Conservation (phyloP, 2,888 invertebrate genomes). For the Thecophora atra region DNA sequence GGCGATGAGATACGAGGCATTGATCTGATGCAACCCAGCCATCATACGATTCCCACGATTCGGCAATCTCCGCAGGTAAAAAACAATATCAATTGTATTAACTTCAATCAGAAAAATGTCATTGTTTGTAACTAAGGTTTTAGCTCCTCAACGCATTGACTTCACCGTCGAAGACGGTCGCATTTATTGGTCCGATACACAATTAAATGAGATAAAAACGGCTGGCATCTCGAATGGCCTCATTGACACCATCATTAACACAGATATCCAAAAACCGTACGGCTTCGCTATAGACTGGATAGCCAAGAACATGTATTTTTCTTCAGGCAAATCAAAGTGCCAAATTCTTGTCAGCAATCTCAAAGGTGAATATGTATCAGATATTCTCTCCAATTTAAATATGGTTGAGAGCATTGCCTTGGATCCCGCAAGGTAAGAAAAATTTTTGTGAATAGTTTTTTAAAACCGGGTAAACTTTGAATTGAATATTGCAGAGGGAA, state of each 20-base stretch:
- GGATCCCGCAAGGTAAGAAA: constrained; percentile 70
- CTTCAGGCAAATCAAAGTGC: constrained; percentile 68
- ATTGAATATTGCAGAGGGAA: constrained; percentile 64
- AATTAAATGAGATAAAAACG: constrained; percentile 78
- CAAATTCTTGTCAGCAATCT: constrained; percentile 77
- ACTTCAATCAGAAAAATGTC: neutral
- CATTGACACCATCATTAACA: constrained; percentile 78
- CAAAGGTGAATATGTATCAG: constrained; percentile 75
- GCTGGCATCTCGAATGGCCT: constrained; percentile 75
- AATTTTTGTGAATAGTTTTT: neutral
- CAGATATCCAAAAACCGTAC: constrained; percentile 68
- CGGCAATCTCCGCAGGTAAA: constrained; percentile 67
- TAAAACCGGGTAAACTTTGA: neutral
- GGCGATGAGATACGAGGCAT: constrained; percentile 84
- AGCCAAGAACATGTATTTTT: constrained; percentile 72
- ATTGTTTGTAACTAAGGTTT: constrained; percentile 67
- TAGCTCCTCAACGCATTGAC: constrained; percentile 77
- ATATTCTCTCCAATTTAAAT: constrained; percentile 60
- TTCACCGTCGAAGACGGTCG: constrained; percentile 73
- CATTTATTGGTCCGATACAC: constrained; percentile 82
- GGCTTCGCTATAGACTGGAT: constrained; percentile 88
- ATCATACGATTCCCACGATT: constrained; percentile 84
- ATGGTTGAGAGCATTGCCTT: constrained; percentile 75
- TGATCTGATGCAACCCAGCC: constrained; percentile 78
- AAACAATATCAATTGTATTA: neutral